Evolutionary conservation across 1,140 invertebrate species (phyloP).

Genomic region (Hyles vespertilio): DNA sequence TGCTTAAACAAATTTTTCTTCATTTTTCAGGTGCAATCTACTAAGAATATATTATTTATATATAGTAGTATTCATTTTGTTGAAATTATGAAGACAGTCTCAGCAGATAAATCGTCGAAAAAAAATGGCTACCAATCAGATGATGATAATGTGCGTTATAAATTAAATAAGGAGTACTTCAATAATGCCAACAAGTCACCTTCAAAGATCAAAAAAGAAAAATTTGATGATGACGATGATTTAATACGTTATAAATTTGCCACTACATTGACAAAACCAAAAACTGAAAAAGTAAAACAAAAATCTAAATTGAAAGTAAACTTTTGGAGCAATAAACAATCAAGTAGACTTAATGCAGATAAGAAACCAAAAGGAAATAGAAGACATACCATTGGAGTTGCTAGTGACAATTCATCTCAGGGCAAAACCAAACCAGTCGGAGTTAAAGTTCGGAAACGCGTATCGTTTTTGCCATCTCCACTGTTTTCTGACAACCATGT

Average conservation of each 20-base stretch:
- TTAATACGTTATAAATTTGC: conserved; percentile 60
- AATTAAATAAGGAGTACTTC: conserved; percentile 51
- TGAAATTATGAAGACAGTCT: conserved; percentile 43
- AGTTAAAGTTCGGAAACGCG: conserved; percentile 56
- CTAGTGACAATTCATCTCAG: conserved; percentile 16
- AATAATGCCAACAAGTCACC: conserved; percentile 34
- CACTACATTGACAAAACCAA: conserved; percentile 31
- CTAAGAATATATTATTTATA: not conserved
- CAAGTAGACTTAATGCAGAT: conserved; percentile 30
- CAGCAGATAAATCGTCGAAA: conserved; percentile 31
- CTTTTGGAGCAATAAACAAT: conserved; percentile 64
- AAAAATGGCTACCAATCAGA: conserved; percentile 53
- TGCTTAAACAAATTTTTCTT: not conserved
- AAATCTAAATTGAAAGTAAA: conserved; percentile 69
- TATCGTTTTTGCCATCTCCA: conserved; percentile 62
- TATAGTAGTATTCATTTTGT: not conserved
- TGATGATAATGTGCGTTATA: conserved; percentile 62
- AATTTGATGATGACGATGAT: conserved; percentile 44
- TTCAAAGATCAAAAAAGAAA: conserved; percentile 31
- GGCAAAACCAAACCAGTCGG: conserved; percentile 42
- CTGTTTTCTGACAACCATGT: conserved; percentile 61
- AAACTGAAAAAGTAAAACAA: conserved; percentile 45
- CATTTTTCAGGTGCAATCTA: conserved; percentile 4
- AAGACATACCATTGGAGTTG: conserved; percentile 44
- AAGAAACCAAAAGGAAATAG: conserved; percentile 39